Conservation (phyloP, 2,888 invertebrate genomes). For the Congeria kusceri region DNA sequence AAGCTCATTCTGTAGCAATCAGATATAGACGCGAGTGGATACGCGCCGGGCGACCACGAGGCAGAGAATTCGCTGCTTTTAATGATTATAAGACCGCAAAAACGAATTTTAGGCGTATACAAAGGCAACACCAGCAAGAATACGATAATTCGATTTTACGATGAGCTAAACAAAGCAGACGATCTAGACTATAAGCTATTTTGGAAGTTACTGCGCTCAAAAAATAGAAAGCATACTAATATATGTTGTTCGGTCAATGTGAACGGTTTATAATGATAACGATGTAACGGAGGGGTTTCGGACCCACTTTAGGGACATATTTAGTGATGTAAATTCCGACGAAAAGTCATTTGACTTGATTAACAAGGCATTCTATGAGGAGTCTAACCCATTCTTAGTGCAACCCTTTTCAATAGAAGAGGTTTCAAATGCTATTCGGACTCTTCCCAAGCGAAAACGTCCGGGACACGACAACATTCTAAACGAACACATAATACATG, state of each 20-base stretch:
- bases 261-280: neutral
- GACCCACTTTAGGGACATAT: conserved; percentile 5
- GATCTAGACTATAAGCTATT: conserved; percentile 13
- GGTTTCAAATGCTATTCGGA: neutral
- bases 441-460: conserved; percentile 19
- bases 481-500: conserved; percentile 29
- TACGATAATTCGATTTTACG: conserved; percentile 10
- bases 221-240: neutral
- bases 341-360: neutral
- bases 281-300: conserved; percentile 9
- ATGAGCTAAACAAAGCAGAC: conserved; percentile 27
- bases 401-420: conserved; percentile 9
- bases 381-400: too few relatives aligned
- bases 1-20: conserved; percentile 15
- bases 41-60: conserved; percentile 26
- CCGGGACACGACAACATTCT: conserved; percentile 21
- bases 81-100: conserved; percentile 27
- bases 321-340: conserved; percentile 2
- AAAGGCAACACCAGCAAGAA: neutral
- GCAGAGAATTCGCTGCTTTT: conserved; percentile 15
- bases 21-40: conserved; percentile 21
- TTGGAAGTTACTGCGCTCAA: conserved; percentile 24
- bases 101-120: conserved; percentile 12
- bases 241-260: conserved; percentile 8
- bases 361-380: too few relatives aligned